phyloP scores from a whole-genome alignment of 2,113 vertebrate genomes.

The Herpailurus yagouaroundi region DNA sequence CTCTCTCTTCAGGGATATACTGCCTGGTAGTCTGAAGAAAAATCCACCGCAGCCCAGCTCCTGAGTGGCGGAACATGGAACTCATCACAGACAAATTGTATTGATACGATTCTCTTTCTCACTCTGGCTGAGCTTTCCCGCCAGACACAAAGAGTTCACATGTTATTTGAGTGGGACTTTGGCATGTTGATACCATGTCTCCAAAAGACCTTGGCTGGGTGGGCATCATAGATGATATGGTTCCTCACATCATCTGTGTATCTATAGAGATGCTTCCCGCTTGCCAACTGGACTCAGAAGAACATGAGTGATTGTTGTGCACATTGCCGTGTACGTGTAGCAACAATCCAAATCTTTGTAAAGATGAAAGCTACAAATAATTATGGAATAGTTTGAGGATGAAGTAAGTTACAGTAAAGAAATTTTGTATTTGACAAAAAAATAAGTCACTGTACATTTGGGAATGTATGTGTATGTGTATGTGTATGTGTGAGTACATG shows the following conservation, averaged over 20 bases:
- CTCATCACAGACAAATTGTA: background rate
- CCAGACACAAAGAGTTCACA: background rate
- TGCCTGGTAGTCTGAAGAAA: background rate
- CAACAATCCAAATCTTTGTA: background rate
- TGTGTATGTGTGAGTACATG: background rate
- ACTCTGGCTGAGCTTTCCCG: background rate
- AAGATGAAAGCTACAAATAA: background rate
- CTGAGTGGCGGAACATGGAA: background rate
- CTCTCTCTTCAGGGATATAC: background rate
- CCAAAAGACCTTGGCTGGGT: background rate
- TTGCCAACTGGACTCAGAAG: background rate
- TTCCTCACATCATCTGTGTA: background rate
- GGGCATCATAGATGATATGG: background rate
- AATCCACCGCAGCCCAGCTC: background rate
- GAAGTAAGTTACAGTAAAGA: background rate
- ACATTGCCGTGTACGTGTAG: background rate
- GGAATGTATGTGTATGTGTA: background rate
- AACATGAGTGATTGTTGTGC: background rate
- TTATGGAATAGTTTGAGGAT: background rate
- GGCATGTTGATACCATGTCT: too few species aligned
- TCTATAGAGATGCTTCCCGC: background rate
- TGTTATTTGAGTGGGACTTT: too few species aligned
- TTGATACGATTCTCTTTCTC: background rate
- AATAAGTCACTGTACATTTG: background rate
- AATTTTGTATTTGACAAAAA: background rate